Conservation (phyloP, 2,113 vertebrate species). For the Anarhynchus alexandrinus region DNA sequence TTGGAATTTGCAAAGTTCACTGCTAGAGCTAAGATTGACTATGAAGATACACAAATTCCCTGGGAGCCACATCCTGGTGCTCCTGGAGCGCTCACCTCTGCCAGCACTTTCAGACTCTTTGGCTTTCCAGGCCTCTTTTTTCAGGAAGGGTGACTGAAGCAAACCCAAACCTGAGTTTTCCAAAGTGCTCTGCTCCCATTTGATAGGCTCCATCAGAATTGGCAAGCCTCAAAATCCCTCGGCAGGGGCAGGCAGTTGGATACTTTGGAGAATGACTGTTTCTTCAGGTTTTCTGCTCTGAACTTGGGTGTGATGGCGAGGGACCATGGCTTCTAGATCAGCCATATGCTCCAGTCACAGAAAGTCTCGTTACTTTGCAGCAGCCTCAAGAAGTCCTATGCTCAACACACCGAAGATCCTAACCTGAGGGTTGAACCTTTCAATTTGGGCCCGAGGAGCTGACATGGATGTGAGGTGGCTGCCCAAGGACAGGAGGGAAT, state of each 20-base stretch:
- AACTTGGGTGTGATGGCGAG: fast-evolving
- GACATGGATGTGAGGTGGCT: neutral
- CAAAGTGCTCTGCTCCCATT: neutral
- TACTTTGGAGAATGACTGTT: neutral
- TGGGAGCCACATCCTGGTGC: neutral
- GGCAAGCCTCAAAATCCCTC: neutral
- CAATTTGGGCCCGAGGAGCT: neutral
- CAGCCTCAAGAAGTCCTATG: neutral
- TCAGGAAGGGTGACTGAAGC: neutral
- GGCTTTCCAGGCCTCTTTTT: neutral
- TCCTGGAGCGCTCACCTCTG: neutral
- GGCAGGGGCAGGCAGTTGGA: fast-evolving
- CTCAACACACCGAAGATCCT: neutral
- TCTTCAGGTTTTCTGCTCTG: neutral
- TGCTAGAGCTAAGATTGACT: neutral
- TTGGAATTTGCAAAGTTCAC: neutral
- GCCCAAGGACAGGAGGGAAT: neutral
- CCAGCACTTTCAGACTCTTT: neutral
- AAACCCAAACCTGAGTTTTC: neutral
- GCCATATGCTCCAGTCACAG: neutral
- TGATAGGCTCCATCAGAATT: neutral
- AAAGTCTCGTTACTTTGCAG: neutral
- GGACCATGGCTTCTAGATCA: neutral
- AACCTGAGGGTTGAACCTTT: neutral
- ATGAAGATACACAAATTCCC: neutral